Evolutionary conservation across 2,797 vertebrate species (phyloP).

Genomic region (Takifugu ocellatus): DNA sequence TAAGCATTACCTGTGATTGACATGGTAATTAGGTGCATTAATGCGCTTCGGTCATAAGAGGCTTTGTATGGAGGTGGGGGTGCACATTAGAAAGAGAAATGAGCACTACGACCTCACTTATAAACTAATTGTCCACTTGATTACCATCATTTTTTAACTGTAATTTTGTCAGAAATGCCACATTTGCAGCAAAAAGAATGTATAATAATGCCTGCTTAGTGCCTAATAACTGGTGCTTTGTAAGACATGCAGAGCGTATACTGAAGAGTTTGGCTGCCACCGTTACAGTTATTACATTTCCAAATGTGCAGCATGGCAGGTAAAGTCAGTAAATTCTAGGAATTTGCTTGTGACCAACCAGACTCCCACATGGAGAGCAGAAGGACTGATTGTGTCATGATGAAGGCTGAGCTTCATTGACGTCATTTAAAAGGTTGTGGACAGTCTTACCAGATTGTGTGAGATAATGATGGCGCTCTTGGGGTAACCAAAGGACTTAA

Average conservation of each 20-base stretch:
- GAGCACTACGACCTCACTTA: slow-evolving; percentile 70
- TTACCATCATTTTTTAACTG: slow-evolving; percentile 60
- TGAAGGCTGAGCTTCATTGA: too few species aligned
- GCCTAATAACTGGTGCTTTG: slow-evolving; percentile 29
- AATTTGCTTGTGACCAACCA: too few species aligned
- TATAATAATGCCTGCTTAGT: slow-evolving; percentile 50
- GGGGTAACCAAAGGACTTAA: too few species aligned
- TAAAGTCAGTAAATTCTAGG: too few species aligned
- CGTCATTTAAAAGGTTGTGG: too few species aligned
- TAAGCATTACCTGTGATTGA: slow-evolving; percentile 83
- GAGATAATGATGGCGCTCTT: too few species aligned
- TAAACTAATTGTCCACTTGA: slow-evolving; percentile 73
- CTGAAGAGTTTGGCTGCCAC: neutral
- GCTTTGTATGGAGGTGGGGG: slow-evolving; percentile 69
- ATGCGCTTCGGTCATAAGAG: slow-evolving; percentile 74
- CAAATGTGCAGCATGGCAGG: too few species aligned
- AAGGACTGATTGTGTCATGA: too few species aligned
- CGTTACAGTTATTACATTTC: too few species aligned
- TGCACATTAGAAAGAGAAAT: slow-evolving; percentile 53
- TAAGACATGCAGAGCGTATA: slow-evolving; percentile 16
- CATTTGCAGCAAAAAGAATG: slow-evolving; percentile 38
- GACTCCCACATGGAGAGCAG: too few species aligned
- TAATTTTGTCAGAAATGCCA: slow-evolving; percentile 61
- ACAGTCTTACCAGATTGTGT: too few species aligned
- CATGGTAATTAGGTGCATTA: slow-evolving; percentile 83